Base-by-base conservation (phyloP, 2,888 invertebrate species). In the Tenthredo distinguenda region DNA sequence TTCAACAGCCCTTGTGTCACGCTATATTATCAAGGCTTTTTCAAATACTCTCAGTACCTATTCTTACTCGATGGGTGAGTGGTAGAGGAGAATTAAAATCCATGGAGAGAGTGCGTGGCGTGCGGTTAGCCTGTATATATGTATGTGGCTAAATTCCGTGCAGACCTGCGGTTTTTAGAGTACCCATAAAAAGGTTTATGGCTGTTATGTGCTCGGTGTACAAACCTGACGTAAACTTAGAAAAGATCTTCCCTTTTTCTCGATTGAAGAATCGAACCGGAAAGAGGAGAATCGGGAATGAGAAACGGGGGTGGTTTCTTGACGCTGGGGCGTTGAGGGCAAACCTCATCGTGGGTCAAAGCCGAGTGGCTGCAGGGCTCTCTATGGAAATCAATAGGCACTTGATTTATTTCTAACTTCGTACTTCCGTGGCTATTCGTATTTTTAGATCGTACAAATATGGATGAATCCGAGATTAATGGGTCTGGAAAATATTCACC, bases 341-440 rank as follows among this genome's bases (percentile, higher is more conserved):
- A 76, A 76, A 40, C 40, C 34, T 43, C n/a, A 31, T 47, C 83
- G 43, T 31, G 83, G 83, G 83, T 83, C 83, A 83, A 83, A 68
- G 83, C 37, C 21, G 68, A 68, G 83, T 43, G 68, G 83, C 21
- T 34, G 31, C 31, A 18, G 50, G 31, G 15, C 58, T 81, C 62
- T 43, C 68, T 83, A 83, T 83, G 68, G 47, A 83, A 71, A 83
- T 83, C 83, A 68, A 71, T 71, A 83, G 50, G 71, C 68, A 50
- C 83, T 65, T 31, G 68, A 83, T 83, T 83, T 83, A 71, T 58
- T 83, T 68, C 43, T 31, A 68, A 68, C 47, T 83, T 83, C 68
- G 43, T 43, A 40, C 74, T 43, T 2, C 43, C 10, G 37, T n/a
- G 40, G 37, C 21, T 74, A 74, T 74, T 40, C 40, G n/a, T 74